Evolutionary conservation across 2,113 vertebrate species (phyloP).

Genomic region (Calidris pygmaea): DNA sequence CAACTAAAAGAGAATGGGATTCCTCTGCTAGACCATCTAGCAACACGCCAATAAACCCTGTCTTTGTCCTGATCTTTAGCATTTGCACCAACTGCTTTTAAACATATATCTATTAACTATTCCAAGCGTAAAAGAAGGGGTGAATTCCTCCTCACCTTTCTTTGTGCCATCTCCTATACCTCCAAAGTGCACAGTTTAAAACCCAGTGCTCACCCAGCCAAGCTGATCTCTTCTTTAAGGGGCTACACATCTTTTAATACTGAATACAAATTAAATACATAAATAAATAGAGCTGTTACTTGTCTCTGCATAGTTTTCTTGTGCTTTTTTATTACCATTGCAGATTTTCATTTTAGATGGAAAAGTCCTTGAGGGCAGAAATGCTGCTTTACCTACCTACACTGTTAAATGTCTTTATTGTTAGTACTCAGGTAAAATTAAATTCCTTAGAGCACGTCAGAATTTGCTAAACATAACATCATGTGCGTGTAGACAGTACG

Average conservation of each 20-base stretch:
- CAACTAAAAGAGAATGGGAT: neutral
- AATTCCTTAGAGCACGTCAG: neutral
- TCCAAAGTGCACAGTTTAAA: neutral
- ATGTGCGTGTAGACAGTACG: neutral
- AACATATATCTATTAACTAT: neutral
- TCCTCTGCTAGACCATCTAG: neutral
- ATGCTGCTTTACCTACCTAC: neutral
- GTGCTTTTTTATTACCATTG: neutral
- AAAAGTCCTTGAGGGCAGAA: neutral
- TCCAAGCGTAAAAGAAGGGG: rapidly evolving
- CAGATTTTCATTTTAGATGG: neutral
- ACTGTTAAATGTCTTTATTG: neutral
- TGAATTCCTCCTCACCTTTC: neutral
- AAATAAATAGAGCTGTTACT: neutral
- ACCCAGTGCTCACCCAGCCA: neutral
- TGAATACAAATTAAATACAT: neutral
- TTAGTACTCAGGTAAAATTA: neutral
- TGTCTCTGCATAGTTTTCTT: neutral
- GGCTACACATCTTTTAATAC: neutral
- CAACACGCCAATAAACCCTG: neutral
- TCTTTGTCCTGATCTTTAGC: neutral
- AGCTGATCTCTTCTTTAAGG: neutral
- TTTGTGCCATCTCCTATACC: neutral
- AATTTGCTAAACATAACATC: neutral
- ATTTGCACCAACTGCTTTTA: neutral